phyloP scores from a whole-genome alignment of 2,113 vertebrate species.

The Oncorhynchus mykiss region DNA sequence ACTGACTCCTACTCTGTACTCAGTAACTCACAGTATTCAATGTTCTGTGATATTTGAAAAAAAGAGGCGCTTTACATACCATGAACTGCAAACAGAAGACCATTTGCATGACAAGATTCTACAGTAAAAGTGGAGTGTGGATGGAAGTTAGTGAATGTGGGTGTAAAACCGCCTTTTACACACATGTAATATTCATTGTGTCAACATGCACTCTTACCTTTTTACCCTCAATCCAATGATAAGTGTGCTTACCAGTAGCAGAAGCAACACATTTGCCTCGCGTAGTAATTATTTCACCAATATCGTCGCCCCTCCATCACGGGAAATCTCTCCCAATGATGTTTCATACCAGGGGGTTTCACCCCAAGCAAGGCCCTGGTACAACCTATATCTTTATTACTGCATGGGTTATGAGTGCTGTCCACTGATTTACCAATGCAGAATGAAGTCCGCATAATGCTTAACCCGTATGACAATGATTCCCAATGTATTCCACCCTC shows the following conservation, averaged over 20 bases:
- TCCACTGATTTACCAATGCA: slow-evolving; percentile 80
- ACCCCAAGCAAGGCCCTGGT: slow-evolving; percentile 56
- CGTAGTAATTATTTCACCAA: slow-evolving; percentile 42
- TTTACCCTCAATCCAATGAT: slow-evolving; percentile 12
- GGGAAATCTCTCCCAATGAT: slow-evolving; percentile 37
- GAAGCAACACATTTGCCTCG: slow-evolving; percentile 15
- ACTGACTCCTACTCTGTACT: background rate
- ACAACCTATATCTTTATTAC: slow-evolving; percentile 77
- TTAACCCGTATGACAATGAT: slow-evolving; percentile 82
- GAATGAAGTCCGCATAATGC: slow-evolving; percentile 79
- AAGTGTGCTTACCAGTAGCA: slow-evolving; percentile 15
- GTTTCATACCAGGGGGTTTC: slow-evolving; percentile 43
- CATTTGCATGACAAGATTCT: background rate
- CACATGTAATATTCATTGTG: background rate
- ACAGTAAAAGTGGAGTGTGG: no score
- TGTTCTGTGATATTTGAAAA: slow-evolving; percentile 7
- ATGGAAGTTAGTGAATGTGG: background rate
- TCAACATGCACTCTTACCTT: background rate
- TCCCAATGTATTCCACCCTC: slow-evolving; percentile 82
- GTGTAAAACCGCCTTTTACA: background rate
- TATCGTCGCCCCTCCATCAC: slow-evolving; percentile 32
- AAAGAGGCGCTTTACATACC: background rate
- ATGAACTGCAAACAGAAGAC: background rate
- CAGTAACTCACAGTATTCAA: background rate
- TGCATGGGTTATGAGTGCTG: slow-evolving; percentile 73